Percentiles rank a stretch among this genome's conserved stretches.
Conservation (phyloP, 2,888 invertebrate genomes). For the Boloria euphrosyne region DNA sequence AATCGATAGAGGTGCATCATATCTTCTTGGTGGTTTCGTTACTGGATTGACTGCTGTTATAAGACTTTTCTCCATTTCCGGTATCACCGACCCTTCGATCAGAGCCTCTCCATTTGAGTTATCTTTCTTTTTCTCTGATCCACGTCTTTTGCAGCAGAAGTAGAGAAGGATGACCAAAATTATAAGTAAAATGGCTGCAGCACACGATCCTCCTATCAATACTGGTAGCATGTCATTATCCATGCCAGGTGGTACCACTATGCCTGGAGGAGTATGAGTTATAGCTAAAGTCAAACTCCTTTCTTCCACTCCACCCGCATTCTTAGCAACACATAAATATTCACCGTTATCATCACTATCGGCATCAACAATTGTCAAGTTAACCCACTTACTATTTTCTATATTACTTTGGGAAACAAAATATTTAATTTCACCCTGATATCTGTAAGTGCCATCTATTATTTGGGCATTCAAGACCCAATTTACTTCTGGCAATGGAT, state of each 20-base stretch:
- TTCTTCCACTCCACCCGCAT: conserved; percentile 90
- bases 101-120: conserved; percentile 86
- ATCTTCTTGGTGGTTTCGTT: conserved; percentile 90
- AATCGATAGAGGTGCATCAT: conserved; percentile 87
- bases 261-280: conserved; percentile 68
- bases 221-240: conserved; percentile 80
- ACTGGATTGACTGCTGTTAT: conserved; percentile 93
- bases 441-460: conserved; percentile 79
- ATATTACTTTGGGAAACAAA: conserved; percentile 57
- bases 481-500: conserved; percentile 88
- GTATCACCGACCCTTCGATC: conserved; percentile 88
- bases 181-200: conserved; percentile 77
- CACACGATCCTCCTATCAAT: conserved; percentile 75
- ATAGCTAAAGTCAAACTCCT: conserved; percentile 86
- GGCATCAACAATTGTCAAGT: conserved; percentile 86
- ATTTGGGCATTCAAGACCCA: conserved; percentile 87
- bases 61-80: conserved; percentile 92
- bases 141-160: conserved; percentile 80
- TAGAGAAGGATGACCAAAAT: conserved; percentile 77
- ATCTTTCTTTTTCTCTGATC: conserved; percentile 83
- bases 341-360: conserved; percentile 86
- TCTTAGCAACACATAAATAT: conserved; percentile 91
- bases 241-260: conserved; percentile 76
- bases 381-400: conserved; percentile 83
- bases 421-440: conserved; percentile 78